Evolutionary conservation across 1,140 invertebrate species (phyloP), one percentile per base, ranked within the genome.

Genomic region (Lanistes nyassanus): DNA sequence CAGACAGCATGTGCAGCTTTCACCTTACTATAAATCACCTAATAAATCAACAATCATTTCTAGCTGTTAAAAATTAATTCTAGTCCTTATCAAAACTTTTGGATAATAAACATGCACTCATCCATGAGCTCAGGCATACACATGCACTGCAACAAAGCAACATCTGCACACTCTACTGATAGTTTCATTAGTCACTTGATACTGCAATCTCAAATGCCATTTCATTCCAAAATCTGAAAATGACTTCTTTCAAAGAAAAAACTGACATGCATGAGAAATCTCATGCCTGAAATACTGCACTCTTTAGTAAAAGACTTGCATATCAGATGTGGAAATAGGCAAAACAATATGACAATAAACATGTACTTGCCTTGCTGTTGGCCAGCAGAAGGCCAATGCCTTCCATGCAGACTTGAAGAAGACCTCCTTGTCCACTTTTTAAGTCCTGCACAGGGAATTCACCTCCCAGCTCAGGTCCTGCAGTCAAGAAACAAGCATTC

Each of bases 361-460:
- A 47, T 31, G 56, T 42, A 81, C 88, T 87, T 94, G 99, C 98
- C 96, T 99, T 99, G 93, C 97, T 98, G 89, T 98, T 97, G 80
- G 97, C 97, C 91, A 99, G 98, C 76, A 99, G 94, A 77, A 99
- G 93, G 80, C 97, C 96, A 84, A 99, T 97, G 82, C 98, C 98
- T 91, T 99, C 98, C 93, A 99, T 97, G 92, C 97, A 98, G 83
- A 99, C 97, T 93, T 99, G 97, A 73, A 99, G 93, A 47, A 99
- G 92, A 19, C 98, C 98, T 67, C 98, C 97, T 90, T 99, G 96
- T 36, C 97, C 97, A 3, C 96, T 96, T 83, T 94, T 94, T 91
- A 99, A 94, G 89, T 99, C 98, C 88, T 98, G 96, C 34, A 99
- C 95, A 1, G 98, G 97, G 91, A 99, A 99, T 90, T 99, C 98